Evolutionary conservation across 2,888 invertebrate genomes (phyloP), one percentile per base, ranked within the genome.

Genomic region (Platerodrilus igneus): DNA sequence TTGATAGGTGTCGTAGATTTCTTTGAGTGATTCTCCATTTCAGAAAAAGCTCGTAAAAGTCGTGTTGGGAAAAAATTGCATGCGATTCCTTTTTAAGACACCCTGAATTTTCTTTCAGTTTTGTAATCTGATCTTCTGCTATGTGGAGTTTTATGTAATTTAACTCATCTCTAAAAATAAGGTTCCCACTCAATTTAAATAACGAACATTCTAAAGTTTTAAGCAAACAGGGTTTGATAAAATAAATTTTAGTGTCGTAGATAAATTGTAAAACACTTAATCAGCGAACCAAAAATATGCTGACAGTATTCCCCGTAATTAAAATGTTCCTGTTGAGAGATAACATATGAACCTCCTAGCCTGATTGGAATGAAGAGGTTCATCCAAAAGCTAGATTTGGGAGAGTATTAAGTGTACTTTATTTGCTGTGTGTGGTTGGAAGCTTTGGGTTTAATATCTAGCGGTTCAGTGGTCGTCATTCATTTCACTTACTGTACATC

Each of bases 401-500:
- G 58, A 61, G n/a, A n/a, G 51, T 57, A 64, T 64, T 62, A 64
- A 64, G 58, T 59, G 62, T 64, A 62, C 64, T 65, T 65, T 65
- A 65, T 66, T 64, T 63, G 64, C 60, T 60, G 52, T 62, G n/a
- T n/a, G 64, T 56, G 64, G 60, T 60, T 58, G 52, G 62, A 58
- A 60, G 63, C n/a, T n/a, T 62, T 62, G 58, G 62, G 62, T 64
- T 65, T 66, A 64, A 65, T 66, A 65, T 65, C 63, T 63, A 61
- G 64, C 58, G 64, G 65, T 64, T 62, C 62, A 58, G 58, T 56
- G 57, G 62, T 60, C 65, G 63, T 63, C 64, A 63, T 66, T 65
- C 65, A 64, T 65, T 65, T 64, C 62, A 64, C 62, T 66, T 64
- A 65, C 51, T 48, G 51, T 44, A 48, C 45, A 46, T 43, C 47